These are phyloP conservation scores for Panthera uncia DNA, from an alignment of 2,113 vertebrate genomes.

Conservation along the genomic window DNA sequence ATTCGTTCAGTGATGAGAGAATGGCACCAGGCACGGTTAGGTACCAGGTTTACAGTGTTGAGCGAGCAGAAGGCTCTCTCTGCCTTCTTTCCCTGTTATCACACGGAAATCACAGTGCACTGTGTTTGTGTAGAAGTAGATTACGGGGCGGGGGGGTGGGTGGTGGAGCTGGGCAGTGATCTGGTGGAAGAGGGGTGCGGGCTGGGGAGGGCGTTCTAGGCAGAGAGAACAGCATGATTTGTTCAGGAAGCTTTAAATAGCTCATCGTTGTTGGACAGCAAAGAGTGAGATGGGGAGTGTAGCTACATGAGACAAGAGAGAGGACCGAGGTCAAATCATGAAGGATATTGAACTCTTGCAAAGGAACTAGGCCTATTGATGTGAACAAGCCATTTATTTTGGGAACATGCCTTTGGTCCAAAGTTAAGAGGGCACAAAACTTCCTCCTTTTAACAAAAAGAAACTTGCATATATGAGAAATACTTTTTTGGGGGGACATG, in stretches of 20 bases:
- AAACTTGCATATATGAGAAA: slow-evolving; percentile 19
- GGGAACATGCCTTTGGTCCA: slow-evolving; percentile 64
- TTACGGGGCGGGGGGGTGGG: not conserved
- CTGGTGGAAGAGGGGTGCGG: not conserved
- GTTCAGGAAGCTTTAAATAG: slow-evolving; percentile 67
- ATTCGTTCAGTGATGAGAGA: not conserved
- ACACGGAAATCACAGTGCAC: not conserved
- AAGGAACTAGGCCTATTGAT: slow-evolving; percentile 44
- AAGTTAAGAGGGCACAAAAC: slow-evolving; percentile 48
- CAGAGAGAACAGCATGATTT: not conserved
- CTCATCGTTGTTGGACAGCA: slow-evolving; percentile 49
- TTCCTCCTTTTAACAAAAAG: not conserved
- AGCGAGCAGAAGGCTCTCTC: not conserved
- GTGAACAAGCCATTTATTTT: slow-evolving; percentile 68
- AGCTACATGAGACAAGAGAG: not conserved
- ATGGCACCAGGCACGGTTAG: not conserved
- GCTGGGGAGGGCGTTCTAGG: not conserved
- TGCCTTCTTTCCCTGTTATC: not conserved
- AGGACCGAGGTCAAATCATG: slow-evolving; percentile 10
- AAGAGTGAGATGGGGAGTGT: not conserved
- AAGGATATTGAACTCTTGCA: not conserved
- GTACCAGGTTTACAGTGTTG: not conserved
- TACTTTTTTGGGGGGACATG: not conserved
- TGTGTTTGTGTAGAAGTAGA: not conserved
- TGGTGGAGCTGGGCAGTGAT: not conserved